Conservation (phyloP, 1,140 invertebrate species). For the Ostrea denselamellosa region DNA sequence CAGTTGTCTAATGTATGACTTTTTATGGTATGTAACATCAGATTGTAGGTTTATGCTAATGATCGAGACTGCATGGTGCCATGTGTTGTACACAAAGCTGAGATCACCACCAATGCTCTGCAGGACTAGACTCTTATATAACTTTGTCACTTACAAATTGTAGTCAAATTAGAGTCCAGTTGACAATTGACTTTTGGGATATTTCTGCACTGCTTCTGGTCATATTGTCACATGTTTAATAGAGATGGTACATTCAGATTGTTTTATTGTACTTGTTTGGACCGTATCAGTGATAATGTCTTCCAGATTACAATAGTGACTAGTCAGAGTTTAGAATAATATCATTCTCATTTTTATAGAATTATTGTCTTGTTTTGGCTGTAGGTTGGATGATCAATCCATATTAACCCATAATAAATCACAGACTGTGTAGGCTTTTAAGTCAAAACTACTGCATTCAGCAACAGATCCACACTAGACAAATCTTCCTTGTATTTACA, state of each 20-base stretch:
- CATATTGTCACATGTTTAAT: neutral
- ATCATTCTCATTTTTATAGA: no score
- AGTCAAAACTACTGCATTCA: no score
- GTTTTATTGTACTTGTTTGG: conserved; percentile 3
- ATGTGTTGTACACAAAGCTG: neutral
- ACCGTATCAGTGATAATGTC: no score
- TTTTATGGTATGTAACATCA: neutral
- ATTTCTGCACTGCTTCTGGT: neutral
- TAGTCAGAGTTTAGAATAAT: no score
- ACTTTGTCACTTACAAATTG: neutral
- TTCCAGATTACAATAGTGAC: no score
- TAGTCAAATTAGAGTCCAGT: conserved; percentile 3
- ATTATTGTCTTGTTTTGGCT: no score
- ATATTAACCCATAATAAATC: no score
- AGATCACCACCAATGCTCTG: neutral
- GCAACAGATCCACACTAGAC: no score
- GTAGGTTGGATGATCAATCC: no score
- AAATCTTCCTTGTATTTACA: no score
- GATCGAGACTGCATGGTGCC: conserved; percentile 2
- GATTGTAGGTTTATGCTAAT: neutral
- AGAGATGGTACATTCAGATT: neutral
- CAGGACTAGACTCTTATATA: neutral
- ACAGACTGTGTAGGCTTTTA: no score
- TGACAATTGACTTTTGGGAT: conserved; percentile 24
- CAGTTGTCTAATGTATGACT: neutral